Base-by-base conservation (phyloP, 2,888 invertebrate genomes). In the Diplazon laetatorius region DNA sequence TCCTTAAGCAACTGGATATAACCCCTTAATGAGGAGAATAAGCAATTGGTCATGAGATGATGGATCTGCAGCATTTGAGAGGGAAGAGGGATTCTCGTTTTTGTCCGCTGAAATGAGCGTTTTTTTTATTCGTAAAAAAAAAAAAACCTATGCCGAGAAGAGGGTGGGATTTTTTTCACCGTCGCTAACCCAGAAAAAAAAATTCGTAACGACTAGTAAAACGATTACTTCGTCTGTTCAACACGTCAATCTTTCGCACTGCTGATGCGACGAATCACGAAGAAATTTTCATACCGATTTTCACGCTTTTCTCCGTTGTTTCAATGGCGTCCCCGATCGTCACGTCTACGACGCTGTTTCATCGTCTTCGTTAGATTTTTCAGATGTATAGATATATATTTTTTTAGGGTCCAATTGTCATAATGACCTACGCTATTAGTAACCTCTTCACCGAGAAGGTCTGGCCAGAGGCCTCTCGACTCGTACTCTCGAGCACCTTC, bases 351-450 rank as follows among this genome's bases (percentile, higher is more conserved):
- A 12, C 55, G 57, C 52, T 68, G 44, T 60, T 30, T 71, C 35
- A n/a, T 18, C 37, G 18, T 4, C 74, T 80, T 84, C 76, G 79
- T 76, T 81, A 73, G 80, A 72, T 78, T 83, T n/a, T n/a, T n/a
- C n/a, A n/a, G n/a, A n/a, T n/a, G n/a, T n/a, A n/a, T n/a, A 79
- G 81, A 82, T 84, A 39, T 39, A 6, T 42, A 6, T 42, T 82
- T 83, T 82, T 85, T 82, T 76, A 75, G 63, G 37, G 73, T 80
- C 81, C 82, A 85, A 86, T 87, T 84, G 85, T 87, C 83, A 87
- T 87, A 87, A 87, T 87, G 86, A 82, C 80, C 81, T 74, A 78
- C 76, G 46, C 81, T 82, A 83, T 85, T 85, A 86, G 77, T 50
- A 60, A 75, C 71, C 50, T 39, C 60, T 39, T 18, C 50, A 14